phyloP scores from a whole-genome alignment of 2,888 invertebrate species.

The Diarsia rubi region DNA sequence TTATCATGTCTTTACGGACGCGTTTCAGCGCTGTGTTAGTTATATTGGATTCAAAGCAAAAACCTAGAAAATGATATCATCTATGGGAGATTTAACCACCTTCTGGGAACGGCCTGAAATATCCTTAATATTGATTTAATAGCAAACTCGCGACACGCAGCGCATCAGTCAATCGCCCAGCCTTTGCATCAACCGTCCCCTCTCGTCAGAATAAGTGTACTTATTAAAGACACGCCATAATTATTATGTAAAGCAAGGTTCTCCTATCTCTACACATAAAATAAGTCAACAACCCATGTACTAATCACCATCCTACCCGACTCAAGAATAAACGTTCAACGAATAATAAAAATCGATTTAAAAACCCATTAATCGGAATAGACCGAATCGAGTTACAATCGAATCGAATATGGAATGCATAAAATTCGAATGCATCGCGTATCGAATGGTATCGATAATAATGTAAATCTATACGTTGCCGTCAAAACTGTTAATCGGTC shows the following conservation, averaged over 20 bases:
- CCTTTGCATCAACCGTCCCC: too few relatives aligned
- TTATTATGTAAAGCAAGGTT: background rate
- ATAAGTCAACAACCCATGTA: constrained; percentile 28
- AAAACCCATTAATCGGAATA: constrained; percentile 67
- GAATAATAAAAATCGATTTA: constrained; percentile 64
- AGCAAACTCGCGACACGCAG: too few relatives aligned
- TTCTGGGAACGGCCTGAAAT: background rate
- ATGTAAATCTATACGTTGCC: constrained; percentile 54
- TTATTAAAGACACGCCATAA: too few relatives aligned
- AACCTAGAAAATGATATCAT: background rate
- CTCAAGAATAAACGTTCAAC: constrained; percentile 52
- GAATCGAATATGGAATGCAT: constrained; percentile 69
- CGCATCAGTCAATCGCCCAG: too few relatives aligned
- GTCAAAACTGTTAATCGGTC: constrained; percentile 1
- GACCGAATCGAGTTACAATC: constrained; percentile 66
- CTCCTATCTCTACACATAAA: constrained; percentile 1
- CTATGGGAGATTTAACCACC: background rate
- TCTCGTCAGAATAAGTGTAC: too few relatives aligned
- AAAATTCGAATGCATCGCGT: constrained; percentile 63
- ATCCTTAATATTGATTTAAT: background rate
- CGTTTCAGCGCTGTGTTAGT: too few relatives aligned
- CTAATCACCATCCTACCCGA: constrained; percentile 35
- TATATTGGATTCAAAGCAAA: background rate
- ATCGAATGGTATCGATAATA: constrained; percentile 66
- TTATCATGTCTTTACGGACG: background rate